Percentiles rank a stretch among this genome's conserved stretches.
Conservation (phyloP, 2,113 vertebrate genomes). For the Cyanoramphus novaezelandiae region DNA sequence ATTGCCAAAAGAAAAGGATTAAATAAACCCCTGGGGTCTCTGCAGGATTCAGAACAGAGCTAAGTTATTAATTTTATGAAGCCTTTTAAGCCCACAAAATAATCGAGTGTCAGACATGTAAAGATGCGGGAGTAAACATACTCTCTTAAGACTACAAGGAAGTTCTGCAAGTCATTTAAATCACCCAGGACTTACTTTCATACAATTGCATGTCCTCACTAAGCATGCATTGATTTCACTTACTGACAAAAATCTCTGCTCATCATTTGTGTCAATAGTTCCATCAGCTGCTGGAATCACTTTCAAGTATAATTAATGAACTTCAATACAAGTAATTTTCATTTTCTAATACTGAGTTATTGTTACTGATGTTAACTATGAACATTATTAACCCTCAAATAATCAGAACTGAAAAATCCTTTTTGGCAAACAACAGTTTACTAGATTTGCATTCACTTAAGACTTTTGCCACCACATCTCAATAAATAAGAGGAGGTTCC, state of each 20-base stretch:
- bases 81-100: background rate
- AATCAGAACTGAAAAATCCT: background rate
- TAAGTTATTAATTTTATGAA: slow-evolving; percentile 15
- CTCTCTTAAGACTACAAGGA: background rate
- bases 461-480: background rate
- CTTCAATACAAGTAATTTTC: background rate
- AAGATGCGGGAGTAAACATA: slow-evolving; percentile 1
- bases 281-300: background rate
- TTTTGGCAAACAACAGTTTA: background rate
- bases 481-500: background rate
- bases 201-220: background rate
- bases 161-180: background rate
- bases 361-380: background rate
- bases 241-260: background rate
- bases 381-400: background rate
- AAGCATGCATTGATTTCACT: background rate
- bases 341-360: background rate
- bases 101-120: background rate
- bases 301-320: slow-evolving; percentile 20
- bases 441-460: background rate
- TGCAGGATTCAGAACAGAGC: background rate
- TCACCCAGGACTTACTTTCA: background rate
- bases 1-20: background rate
- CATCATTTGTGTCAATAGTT: background rate
- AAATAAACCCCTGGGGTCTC: background rate